phyloP scores from a whole-genome alignment of 1,140 invertebrate species.

The Eueides isabella region DNA sequence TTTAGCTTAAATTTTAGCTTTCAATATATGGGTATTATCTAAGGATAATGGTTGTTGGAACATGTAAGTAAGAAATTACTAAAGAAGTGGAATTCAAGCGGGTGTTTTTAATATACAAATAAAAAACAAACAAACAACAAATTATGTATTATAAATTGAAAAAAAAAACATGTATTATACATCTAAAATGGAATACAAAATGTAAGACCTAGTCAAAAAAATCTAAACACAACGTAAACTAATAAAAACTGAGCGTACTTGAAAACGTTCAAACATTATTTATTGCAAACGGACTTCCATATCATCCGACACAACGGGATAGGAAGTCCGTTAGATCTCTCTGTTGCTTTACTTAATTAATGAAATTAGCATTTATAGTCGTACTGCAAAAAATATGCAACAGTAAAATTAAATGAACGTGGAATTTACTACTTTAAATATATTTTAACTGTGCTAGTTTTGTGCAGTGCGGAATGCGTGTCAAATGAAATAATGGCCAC shows the following conservation, averaged over 20 bases:
- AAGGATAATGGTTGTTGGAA: too few relatives aligned
- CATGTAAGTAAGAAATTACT: too few relatives aligned
- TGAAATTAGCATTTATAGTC: conserved; percentile 7
- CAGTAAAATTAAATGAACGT: conserved; percentile 1
- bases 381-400: conserved; percentile 5
- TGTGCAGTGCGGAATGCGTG: background rate
- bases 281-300: conserved; percentile 4
- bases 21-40: too few relatives aligned
- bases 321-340: conserved; percentile 10
- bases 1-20: too few relatives aligned
- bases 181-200: too few relatives aligned
- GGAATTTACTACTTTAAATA: background rate
- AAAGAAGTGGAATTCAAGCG: too few relatives aligned
- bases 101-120: too few relatives aligned
- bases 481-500: too few relatives aligned
- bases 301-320: conserved; percentile 9
- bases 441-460: background rate
- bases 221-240: background rate
- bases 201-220: background rate
- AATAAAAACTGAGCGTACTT: background rate
- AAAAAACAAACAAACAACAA: too few relatives aligned
- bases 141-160: too few relatives aligned
- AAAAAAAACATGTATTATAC: too few relatives aligned
- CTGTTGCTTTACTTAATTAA: conserved; percentile 13
- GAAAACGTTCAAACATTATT: background rate